Percentiles rank a stretch among this genome's conserved stretches.
Evolutionary conservation across 53 echinoderm and acorn worm species (phyloP).

Genomic region (Holothuria scabra): DNA sequence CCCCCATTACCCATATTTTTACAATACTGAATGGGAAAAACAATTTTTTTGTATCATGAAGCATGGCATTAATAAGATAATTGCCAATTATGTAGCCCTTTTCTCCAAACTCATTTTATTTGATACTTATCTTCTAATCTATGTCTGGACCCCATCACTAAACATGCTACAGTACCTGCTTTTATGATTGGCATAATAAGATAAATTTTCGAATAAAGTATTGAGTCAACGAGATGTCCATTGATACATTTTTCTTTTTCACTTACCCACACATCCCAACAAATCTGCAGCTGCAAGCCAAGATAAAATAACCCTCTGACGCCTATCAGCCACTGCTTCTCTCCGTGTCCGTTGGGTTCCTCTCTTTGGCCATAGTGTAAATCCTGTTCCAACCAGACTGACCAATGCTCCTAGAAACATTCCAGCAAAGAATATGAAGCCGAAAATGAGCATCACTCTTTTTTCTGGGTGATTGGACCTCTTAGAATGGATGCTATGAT

Average conservation of each 20-base stretch:
- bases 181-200: no score
- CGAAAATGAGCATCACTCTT: background rate
- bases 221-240: background rate
- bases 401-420: constrained; percentile 56
- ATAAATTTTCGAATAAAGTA: no score
- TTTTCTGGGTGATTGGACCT: no score
- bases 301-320: constrained; percentile 74
- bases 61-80: no score
- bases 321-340: constrained; percentile 47
- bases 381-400: constrained; percentile 69
- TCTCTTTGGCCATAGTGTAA: constrained; percentile 69
- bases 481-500: background rate
- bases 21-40: no score
- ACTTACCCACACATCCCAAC: constrained; percentile 84
- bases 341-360: constrained; percentile 34
- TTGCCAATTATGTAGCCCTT: no score
- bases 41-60: no score
- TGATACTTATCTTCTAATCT: no score
- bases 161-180: no score
- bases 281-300: constrained; percentile 85
- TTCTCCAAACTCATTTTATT: no score
- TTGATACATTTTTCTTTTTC: background rate
- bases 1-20: no score
- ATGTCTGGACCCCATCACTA: no score
- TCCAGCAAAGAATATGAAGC: constrained; percentile 43